Percentiles rank a stretch among this genome's conserved stretches.
phyloP scores from a whole-genome alignment of 2,113 vertebrate genomes.

The Scatophagus argus region DNA sequence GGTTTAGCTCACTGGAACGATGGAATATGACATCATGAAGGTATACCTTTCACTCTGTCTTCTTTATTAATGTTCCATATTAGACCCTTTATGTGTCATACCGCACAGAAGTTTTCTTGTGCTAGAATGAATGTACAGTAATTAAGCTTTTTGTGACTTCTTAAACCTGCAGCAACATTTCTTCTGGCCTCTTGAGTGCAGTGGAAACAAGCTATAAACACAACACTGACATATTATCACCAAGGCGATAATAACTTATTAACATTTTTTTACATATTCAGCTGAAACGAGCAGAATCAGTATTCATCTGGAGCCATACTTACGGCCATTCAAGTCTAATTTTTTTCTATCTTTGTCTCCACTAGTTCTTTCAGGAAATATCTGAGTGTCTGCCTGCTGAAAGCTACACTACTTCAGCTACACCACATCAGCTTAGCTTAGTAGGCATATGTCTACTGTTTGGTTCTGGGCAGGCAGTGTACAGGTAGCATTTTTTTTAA shows the following conservation, averaged over 20 bases:
- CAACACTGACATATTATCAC: neutral
- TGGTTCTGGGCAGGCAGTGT: neutral
- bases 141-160: neutral
- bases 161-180: neutral
- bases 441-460: neutral
- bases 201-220: neutral
- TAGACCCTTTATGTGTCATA: constrained; percentile 12
- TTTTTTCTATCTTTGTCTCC: neutral
- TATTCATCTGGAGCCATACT: too few relatives aligned
- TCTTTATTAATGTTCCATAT: constrained; percentile 37
- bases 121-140: neutral
- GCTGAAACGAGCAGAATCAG: too few relatives aligned
- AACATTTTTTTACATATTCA: too few relatives aligned
- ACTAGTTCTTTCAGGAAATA: neutral
- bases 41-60: constrained; percentile 49
- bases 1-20: constrained; percentile 49
- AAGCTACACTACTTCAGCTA: neutral
- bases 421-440: neutral
- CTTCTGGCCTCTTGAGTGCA: constrained; percentile 10
- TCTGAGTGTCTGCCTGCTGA: neutral
- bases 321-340: too few relatives aligned
- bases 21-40: constrained; percentile 52
- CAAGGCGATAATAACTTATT: neutral
- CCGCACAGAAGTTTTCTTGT: constrained; percentile 41
- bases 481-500: too few relatives aligned